Conservation (phyloP, 2,797 vertebrate genomes). For the Eidolon dupreanum region DNA sequence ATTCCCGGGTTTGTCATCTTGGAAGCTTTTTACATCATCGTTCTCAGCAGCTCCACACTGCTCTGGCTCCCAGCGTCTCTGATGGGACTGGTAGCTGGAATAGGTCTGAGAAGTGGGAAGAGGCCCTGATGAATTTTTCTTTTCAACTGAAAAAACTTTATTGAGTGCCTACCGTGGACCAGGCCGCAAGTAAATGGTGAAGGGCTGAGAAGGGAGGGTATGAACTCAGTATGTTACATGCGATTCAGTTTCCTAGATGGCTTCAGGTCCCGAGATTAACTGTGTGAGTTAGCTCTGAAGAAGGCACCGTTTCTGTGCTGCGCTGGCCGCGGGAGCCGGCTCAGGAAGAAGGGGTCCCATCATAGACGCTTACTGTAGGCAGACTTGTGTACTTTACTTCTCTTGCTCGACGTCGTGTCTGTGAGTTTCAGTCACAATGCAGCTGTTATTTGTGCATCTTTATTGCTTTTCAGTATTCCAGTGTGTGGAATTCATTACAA, state of each 20-base stretch:
- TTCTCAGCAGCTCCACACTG: background rate
- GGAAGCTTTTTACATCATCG: background rate
- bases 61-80: background rate
- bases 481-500: fast-evolving
- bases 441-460: background rate
- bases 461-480: background rate
- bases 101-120: background rate
- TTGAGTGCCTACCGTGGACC: background rate
- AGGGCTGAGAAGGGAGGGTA: fast-evolving
- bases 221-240: fast-evolving
- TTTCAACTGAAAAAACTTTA: background rate
- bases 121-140: background rate
- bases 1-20: background rate
- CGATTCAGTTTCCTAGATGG: fast-evolving
- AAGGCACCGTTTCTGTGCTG: fast-evolving
- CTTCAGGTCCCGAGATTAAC: fast-evolving
- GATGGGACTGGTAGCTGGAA: background rate
- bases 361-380: fast-evolving
- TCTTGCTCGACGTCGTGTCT: fast-evolving
- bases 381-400: fast-evolving
- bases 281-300: background rate
- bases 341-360: background rate
- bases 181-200: fast-evolving
- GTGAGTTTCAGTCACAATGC: no score
- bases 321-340: background rate